A percentile compares a stretch with the other conserved stretches of the same genome.
Conservation (phyloP, 2,797 vertebrate species). For the Paguma larvata region DNA sequence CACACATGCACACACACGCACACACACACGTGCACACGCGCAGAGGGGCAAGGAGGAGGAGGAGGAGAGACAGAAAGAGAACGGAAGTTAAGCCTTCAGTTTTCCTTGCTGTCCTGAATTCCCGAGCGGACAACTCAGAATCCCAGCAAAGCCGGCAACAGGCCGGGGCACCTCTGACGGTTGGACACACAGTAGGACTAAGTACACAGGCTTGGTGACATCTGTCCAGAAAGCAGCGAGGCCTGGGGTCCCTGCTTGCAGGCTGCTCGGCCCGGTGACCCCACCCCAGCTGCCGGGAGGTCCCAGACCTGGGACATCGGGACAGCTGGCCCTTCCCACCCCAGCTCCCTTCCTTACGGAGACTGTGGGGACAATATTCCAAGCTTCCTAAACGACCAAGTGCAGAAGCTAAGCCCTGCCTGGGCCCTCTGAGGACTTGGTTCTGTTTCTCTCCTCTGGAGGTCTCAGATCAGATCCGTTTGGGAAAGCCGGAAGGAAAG, state of each 20-base stretch:
- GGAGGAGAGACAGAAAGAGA: neutral
- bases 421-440: neutral
- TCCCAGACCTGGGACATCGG: neutral
- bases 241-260: fast-evolving
- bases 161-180: neutral
- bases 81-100: neutral
- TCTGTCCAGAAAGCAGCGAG: neutral
- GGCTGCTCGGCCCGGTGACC: neutral
- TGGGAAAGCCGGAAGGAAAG: neutral
- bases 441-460: neutral
- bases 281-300: neutral
- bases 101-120: neutral
- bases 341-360: neutral
- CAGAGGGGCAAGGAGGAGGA: neutral
- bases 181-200: neutral
- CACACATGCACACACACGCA: too few species aligned
- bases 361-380: neutral
- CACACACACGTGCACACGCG: neutral
- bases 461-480: neutral
- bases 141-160: neutral
- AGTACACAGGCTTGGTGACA: neutral
- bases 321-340: neutral
- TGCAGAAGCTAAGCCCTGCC: fast-evolving
- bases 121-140: neutral
- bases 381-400: neutral